A percentile compares a stretch with the other conserved stretches of the same genome.
phyloP scores from a whole-genome alignment of 2,797 vertebrate genomes.

The Gila robusta region DNA sequence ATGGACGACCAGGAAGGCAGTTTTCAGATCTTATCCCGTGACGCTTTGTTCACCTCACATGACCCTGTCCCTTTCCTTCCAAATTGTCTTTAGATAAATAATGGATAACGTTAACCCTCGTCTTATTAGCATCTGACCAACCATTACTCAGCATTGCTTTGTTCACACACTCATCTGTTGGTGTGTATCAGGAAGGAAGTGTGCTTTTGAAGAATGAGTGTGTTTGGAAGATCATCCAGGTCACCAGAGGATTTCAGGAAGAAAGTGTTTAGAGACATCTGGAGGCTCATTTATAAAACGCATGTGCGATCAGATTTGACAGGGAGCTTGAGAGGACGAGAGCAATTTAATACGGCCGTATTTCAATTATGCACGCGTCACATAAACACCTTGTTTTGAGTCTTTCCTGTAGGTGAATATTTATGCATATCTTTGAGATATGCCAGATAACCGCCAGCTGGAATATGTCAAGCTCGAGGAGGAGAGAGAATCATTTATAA shows the following conservation, averaged over 20 bases:
- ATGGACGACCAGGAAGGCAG: not conserved
- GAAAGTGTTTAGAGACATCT: not conserved
- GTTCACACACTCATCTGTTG: not conserved
- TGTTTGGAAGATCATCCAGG: constrained; percentile 7
- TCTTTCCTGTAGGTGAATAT: constrained; percentile 1
- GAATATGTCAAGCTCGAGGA: not conserved
- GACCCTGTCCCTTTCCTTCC: not conserved
- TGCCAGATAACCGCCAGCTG: not conserved
- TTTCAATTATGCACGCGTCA: not conserved
- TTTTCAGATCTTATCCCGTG: constrained; percentile 13
- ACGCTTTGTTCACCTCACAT: constrained; percentile 17
- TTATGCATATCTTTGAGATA: not conserved
- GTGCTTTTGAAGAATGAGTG: not conserved
- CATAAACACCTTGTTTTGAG: constrained; percentile 26
- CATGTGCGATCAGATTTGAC: not conserved
- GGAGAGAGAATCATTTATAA: constrained; percentile 11
- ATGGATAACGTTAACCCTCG: not conserved
- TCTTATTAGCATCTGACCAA: not conserved
- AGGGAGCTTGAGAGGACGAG: not conserved
- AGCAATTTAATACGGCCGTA: not conserved
- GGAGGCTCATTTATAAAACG: not conserved
- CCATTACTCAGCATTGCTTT: not conserved
- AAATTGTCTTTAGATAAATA: constrained; percentile 17
- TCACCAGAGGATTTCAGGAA: not conserved
- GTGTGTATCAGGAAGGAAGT: not conserved